Evolutionary conservation across 2,113 vertebrate genomes (phyloP).

Genomic region (Trichechus manatus): DNA sequence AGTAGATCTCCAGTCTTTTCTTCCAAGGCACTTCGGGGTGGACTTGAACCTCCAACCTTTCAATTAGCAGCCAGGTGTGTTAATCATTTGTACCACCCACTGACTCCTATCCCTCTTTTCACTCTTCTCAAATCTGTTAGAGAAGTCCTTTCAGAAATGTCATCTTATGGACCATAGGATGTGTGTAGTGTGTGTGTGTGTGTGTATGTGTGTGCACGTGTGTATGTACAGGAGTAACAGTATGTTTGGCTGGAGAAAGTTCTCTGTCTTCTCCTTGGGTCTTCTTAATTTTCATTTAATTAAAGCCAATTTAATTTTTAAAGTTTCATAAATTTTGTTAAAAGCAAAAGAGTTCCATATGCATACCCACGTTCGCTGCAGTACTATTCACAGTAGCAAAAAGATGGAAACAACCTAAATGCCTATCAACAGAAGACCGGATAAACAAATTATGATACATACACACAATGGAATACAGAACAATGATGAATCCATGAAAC

Average conservation of each 20-base stretch:
- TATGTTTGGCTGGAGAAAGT: neutral
- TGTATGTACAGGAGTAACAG: neutral
- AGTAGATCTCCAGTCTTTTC: neutral
- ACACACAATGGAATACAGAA: too few species aligned
- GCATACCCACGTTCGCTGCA: too few species aligned
- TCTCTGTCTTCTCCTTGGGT: neutral
- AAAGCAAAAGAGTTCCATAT: neutral
- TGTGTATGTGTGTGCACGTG: neutral
- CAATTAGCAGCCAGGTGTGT: neutral
- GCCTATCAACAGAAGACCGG: too few species aligned
- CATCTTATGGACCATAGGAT: neutral
- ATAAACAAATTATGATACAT: too few species aligned
- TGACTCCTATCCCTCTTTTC: neutral
- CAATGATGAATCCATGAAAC: too few species aligned
- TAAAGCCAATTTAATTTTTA: neutral
- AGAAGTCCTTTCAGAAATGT: neutral
- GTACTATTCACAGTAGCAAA: too few species aligned
- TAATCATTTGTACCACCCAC: neutral
- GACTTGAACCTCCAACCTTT: neutral
- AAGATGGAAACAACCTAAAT: too few species aligned
- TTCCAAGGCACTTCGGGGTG: neutral
- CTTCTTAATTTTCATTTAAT: conserved; percentile 44
- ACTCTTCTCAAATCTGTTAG: neutral
- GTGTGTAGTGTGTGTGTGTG: neutral
- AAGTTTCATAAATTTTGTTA: neutral